Base-by-base conservation (phyloP, 2,797 vertebrate species). In the Melanotaenia nigrans region DNA sequence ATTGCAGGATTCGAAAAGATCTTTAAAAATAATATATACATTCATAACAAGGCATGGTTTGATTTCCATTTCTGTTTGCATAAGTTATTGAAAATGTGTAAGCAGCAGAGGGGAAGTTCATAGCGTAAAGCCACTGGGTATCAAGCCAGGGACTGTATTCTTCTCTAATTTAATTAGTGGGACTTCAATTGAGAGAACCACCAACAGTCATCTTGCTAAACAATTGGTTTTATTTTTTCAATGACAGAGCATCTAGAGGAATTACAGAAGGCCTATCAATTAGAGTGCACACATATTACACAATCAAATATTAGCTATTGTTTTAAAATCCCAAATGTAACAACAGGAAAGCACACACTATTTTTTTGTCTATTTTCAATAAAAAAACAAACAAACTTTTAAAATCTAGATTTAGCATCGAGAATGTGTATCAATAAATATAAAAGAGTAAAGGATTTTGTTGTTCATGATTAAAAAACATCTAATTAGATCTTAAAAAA, bases 121-220 rank as follows among this genome's bases (percentile, higher is more conserved):
- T 22, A 66, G 61, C 8, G 0, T 73, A 7, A 45, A 70, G 72
- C 66, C 71, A 33, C 38, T 57, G 79, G 72, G 79, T 77, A 65
- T 61, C 13, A 33, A 56, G 8, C 58, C 61, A 65, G 61, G 35
- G 42, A 72, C 36, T 60, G 61, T 10, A 56, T 79, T 76, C 51
- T 58, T 57, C 57, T 75, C 56, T 79, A 55, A 61, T 82, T 89
- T 84, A 85, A 89, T 90, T 85, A 86, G 57, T 3, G 2, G 24
- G 22, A 35, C 77, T 79, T 73, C 42, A 78, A 69, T 24, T 22
- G 68, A 73, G 58, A 60, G 51, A 74, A 64, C 22, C 71, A 82
- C 73, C 55, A 73, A 35, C 82, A 67, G 56, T 62, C 28, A 74
- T 78, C 70, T 68, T 61, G 36, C 53, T 42, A 53, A 75, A 82